These are phyloP conservation scores for Toxotes lorentzi DNA, from an alignment of 2,797 vertebrate genomes.

Conservation along the genomic window DNA sequence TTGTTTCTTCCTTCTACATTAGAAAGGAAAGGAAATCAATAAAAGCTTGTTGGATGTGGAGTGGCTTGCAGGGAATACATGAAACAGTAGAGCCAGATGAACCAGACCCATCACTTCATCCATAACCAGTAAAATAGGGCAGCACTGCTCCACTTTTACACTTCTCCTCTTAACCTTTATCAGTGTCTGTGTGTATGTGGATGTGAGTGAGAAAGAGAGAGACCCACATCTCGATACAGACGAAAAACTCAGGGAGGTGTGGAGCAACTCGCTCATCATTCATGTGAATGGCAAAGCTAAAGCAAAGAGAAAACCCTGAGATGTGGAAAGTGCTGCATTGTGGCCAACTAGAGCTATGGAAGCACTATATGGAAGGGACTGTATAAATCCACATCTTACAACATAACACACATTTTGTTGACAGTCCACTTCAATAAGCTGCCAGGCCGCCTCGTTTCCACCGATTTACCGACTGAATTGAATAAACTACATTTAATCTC, in stretches of 20 bases:
- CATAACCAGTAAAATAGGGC: conserved; percentile 61
- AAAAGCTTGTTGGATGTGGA: conserved; percentile 26
- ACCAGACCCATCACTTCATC: conserved; percentile 53
- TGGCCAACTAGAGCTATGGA: conserved; percentile 10
- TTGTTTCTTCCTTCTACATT: background rate
- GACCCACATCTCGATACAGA: conserved; percentile 40
- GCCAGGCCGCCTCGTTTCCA: conserved; percentile 46
- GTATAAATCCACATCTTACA: conserved; percentile 56
- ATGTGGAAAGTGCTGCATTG: conserved; percentile 38
- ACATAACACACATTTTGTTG: conserved; percentile 57
- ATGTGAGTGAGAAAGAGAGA: conserved; percentile 17
- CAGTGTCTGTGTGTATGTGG: conserved; percentile 18
- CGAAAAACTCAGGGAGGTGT: conserved; percentile 30
- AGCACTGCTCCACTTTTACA: conserved; percentile 67
- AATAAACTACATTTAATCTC: conserved; percentile 58
- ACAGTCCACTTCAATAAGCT: conserved; percentile 63
- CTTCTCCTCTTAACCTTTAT: conserved; percentile 61
- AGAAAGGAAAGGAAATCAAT: conserved; percentile 36
- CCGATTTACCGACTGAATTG: conserved; percentile 48
- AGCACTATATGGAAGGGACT: conserved; percentile 9
- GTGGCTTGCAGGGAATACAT: conserved; percentile 20
- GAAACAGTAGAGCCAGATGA: conserved; percentile 31
- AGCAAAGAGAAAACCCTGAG: conserved; percentile 37
- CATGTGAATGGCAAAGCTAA: conserved; percentile 30
- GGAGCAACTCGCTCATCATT: conserved; percentile 50